Evolutionary conservation across 2,888 invertebrate genomes (phyloP).

Genomic region (Xestia ashworthii): DNA sequence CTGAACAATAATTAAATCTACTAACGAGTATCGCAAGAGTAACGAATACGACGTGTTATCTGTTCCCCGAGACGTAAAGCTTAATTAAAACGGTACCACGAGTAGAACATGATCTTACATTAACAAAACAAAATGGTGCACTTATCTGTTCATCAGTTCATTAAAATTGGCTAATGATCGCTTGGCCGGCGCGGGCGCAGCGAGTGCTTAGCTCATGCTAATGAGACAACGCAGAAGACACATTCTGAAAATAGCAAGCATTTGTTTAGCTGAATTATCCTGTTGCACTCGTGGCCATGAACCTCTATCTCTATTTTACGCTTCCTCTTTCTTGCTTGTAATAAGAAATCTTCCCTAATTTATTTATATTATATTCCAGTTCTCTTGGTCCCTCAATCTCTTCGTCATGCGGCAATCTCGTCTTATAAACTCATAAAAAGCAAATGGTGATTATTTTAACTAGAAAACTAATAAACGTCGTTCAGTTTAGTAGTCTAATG

Average conservation of each 20-base stretch:
- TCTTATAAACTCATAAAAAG: not conserved
- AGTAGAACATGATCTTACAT: constrained; percentile 27
- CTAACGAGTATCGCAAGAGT: constrained; percentile 10
- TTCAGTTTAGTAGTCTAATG: no score
- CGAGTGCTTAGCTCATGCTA: not conserved
- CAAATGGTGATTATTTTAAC: not conserved
- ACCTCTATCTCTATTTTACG: no score
- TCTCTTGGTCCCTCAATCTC: not conserved
- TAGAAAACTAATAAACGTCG: not conserved
- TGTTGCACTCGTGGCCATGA: not conserved
- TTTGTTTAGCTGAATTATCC: not conserved
- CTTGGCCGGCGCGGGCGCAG: constrained; percentile 38
- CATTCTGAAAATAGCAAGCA: not conserved
- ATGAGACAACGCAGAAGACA: constrained; percentile 17
- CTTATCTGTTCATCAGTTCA: constrained; percentile 62
- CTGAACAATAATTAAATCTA: constrained; percentile 15
- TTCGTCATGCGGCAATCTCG: not conserved
- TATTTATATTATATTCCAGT: not conserved
- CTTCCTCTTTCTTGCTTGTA: not conserved
- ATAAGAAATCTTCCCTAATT: not conserved
- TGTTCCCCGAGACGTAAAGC: constrained; percentile 33
- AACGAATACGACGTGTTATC: constrained; percentile 40
- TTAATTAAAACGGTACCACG: constrained; percentile 44
- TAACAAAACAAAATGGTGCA: constrained; percentile 52
- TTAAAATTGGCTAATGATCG: constrained; percentile 61